Evolutionary conservation across 2,113 vertebrate species (phyloP), one percentile per base, ranked within the genome.

Genomic region (Mixornis gularis): DNA sequence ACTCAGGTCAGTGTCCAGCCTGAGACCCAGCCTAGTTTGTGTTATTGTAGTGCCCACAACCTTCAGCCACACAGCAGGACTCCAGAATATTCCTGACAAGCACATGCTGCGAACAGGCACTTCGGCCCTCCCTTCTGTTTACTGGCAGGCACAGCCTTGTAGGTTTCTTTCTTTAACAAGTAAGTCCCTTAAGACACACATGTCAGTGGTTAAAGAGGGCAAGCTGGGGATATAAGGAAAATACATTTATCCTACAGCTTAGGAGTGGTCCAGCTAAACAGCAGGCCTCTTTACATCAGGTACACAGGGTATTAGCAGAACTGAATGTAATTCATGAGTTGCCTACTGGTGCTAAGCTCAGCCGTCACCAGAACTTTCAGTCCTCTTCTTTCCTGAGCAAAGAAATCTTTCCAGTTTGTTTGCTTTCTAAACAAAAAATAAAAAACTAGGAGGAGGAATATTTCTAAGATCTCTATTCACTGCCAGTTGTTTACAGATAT

Each of bases 391-490:
- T 55, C 48, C 76, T 34, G 21, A 91, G 74, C 30, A 86, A 89
- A 92, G 70, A 72, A 80, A 80, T 64, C 58, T 69, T 92, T 81
- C 36, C 66, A 68, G 43, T 81, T 79, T 90, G 73, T 83, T 97
- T 96, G 73, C 93, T 95, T 92, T 92, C 85, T 78, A 79, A 87
- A 79, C 24, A 94, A 91, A 92, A 94, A 72, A 25, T 29, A 72
- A 89, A 90, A 90, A 68, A 55, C 59, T 71, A 59, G 36, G 46
- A 66, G 84, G 71, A 74, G 32, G 71, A 79, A 38, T 73, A 73
- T 91, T 94, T 85, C 81, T 93, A 77, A 95, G 95, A 63, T 92
- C 74, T 90, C 94, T 96, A 92, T 97, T 90, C 83, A 93, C 58
- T 62, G 58, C 21, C 41, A 43, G 64, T 49, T 95, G 92, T 96